Percentiles rank a stretch among this genome's conserved stretches.
phyloP scores from a whole-genome alignment of 1,140 invertebrate species.

The Pentalonia nigronervosa region DNA sequence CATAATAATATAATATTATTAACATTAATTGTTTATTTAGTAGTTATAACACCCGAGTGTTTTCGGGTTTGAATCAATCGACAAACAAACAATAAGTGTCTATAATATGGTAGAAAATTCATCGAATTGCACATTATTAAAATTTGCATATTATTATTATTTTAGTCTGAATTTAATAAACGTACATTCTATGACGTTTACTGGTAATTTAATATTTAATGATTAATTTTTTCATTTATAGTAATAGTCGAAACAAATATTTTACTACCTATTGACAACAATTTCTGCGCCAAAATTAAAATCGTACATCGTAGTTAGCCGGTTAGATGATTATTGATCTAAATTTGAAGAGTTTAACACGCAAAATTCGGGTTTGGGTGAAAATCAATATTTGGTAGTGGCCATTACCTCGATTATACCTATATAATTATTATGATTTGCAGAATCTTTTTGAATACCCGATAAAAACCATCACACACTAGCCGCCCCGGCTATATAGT shows the following conservation, averaged over 20 bases:
- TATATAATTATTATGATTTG: not conserved
- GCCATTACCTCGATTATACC: not conserved
- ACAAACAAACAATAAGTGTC: too few species aligned
- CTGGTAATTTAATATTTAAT: too few species aligned
- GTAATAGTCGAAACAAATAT: not conserved
- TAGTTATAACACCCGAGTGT: too few species aligned
- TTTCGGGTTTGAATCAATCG: too few species aligned
- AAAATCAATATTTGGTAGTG: not conserved
- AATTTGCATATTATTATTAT: too few species aligned
- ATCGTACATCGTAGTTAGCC: not conserved
- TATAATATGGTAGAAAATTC: too few species aligned
- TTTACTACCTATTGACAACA: not conserved
- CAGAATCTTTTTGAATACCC: not conserved
- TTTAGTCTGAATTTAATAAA: too few species aligned
- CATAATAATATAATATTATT: too few species aligned
- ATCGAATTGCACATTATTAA: too few species aligned
- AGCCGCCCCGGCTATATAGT: not conserved
- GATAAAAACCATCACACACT: not conserved
- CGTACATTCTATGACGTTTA: too few species aligned
- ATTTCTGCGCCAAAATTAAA: not conserved
- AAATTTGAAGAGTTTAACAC: not conserved
- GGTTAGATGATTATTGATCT: not conserved
- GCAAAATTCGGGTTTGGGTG: not conserved
- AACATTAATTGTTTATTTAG: too few species aligned
- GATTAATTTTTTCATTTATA: too few species aligned